Percentiles rank a stretch among this genome's conserved stretches.
Evolutionary conservation across 2,888 invertebrate genomes (phyloP).

Genomic region (Machimus atricapillus): DNA sequence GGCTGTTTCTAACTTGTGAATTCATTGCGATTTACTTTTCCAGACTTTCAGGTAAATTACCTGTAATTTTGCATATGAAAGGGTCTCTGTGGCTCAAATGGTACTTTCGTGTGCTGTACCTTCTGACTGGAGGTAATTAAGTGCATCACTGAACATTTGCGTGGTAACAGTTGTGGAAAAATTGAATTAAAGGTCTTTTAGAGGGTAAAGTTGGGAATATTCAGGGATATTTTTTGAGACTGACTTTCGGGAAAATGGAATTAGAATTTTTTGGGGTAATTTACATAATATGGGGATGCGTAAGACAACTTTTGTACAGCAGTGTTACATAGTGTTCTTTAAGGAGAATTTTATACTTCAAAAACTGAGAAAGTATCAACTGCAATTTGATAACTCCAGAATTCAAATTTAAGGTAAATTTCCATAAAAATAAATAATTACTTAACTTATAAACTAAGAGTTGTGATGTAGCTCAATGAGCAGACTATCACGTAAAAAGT

Average conservation of each 20-base stretch:
- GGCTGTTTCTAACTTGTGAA: conserved; percentile 22
- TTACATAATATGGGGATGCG: background rate
- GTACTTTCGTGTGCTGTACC: background rate
- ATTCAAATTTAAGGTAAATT: too few relatives aligned
- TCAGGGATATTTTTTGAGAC: background rate
- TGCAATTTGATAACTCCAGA: too few relatives aligned
- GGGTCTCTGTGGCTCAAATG: background rate
- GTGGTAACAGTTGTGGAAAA: background rate
- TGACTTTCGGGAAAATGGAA: background rate
- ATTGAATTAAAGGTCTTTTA: background rate
- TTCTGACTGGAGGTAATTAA: background rate
- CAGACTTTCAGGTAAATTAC: conserved; percentile 19
- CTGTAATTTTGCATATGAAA: conserved; percentile 9
- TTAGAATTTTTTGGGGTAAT: background rate
- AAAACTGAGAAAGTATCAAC: too few relatives aligned
- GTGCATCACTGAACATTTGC: background rate
- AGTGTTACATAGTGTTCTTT: background rate
- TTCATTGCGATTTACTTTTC: conserved; percentile 14
- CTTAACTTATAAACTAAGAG: too few relatives aligned
- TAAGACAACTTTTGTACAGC: background rate
- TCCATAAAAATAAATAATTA: too few relatives aligned
- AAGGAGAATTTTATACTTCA: too few relatives aligned
- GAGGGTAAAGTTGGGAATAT: background rate
- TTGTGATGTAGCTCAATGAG: too few relatives aligned
- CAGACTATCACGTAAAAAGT: too few relatives aligned